Conservation (phyloP, 2,797 vertebrate genomes). For the Darevskia nairensis region DNA sequence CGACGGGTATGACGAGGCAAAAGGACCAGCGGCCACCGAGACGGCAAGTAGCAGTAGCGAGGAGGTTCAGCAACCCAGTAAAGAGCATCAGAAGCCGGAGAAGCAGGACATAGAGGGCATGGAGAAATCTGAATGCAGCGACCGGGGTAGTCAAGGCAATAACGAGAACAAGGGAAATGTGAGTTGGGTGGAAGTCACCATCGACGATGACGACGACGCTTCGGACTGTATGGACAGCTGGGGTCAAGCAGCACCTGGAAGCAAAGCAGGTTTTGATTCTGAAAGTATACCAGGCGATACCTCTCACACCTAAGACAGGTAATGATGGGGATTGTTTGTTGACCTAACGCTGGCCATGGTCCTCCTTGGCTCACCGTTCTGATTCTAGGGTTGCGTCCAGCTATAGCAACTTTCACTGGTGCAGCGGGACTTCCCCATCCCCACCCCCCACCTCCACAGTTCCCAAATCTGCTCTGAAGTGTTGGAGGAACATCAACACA, state of each 20-base stretch:
- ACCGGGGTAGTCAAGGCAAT: constrained; percentile 78
- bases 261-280: constrained; percentile 82
- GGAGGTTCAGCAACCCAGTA: constrained; percentile 73
- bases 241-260: constrained; percentile 76
- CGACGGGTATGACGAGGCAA: constrained; percentile 74
- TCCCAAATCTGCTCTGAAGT: too few relatives aligned
- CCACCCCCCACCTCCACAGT: too few relatives aligned
- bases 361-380: background rate
- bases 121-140: constrained; percentile 82
- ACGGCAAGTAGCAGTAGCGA: constrained; percentile 79
- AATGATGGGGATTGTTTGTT: constrained; percentile 60
- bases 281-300: constrained; percentile 86
- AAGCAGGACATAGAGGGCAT: constrained; percentile 80
- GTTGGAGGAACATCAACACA: too few relatives aligned
- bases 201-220: constrained; percentile 85
- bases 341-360: too few relatives aligned
- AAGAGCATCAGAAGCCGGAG: constrained; percentile 81
- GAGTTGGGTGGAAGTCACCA: constrained; percentile 89
- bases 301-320: constrained; percentile 79
- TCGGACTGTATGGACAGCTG: constrained; percentile 79
- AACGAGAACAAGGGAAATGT: constrained; percentile 75
- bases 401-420: too few relatives aligned
- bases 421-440: too few relatives aligned
- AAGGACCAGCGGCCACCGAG: constrained; percentile 60
- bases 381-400: background rate